Evolutionary conservation across 2,113 vertebrate genomes (phyloP), one percentile per base, ranked within the genome.

Genomic region (Archilochus colubris): DNA sequence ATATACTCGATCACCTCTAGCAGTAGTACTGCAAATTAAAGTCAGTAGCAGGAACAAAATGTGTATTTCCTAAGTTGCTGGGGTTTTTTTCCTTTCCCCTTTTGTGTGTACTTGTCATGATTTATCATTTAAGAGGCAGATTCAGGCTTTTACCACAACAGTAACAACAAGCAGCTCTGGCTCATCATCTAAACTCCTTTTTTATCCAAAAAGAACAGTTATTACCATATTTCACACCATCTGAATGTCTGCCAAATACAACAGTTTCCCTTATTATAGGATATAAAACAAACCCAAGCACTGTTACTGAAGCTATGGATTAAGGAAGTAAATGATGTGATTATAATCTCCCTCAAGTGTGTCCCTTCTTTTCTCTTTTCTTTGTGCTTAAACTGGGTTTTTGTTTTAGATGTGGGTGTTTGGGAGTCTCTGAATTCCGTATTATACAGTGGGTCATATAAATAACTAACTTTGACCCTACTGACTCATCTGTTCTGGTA

Each of bases 401-500:
- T 20, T 67, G 64, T 83, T 78, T 62, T 1, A 62, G 5, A 16
- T 51, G 18, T 81, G 5, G 5, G 4, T 78, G 12, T 75, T 55
- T 74, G 33, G 7, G 38, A 83, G 68, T 40, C 51, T 86, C 51
- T 68, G 36, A 57, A 86, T 22, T 64, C 40, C 20, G 7, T 61
- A 63, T 9, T 68, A 4, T 59, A 83, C 48, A 79, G 28, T 48
- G 7, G n/a, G 22, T 91, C 43, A 75, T 68, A 68, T 38, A 82
- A 94, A 86, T 54, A 77, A 85, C 64, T 57, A 82, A 22, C 20
- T 94, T 44, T 82, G 54, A 88, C 58, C 28, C 2, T 85, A 28
- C 25, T 94, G 79, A 95, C 67, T 91, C 55, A 82, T 53, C 79
- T 73, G 38, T 82, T 91, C 75, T 75, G 64, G 88, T 48, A 64